Base-by-base conservation (phyloP, 2,113 vertebrate species). In the Oreocharis arfaki region DNA sequence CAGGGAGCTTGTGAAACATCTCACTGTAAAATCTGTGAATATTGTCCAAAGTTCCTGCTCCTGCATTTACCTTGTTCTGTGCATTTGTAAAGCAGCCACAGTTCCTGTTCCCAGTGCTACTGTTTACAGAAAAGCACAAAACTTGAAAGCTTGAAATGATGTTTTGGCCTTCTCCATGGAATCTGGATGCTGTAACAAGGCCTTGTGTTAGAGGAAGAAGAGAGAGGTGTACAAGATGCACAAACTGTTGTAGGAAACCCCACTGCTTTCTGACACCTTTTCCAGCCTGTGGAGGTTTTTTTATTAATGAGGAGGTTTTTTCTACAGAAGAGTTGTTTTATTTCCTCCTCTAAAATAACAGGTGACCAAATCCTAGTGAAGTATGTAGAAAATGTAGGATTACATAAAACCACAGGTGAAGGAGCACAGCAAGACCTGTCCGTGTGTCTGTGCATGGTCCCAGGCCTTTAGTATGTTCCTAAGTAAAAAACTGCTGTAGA, bases 361-460 rank as follows among this genome's bases (percentile, higher is more conserved):
- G 23, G 13, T 42, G 33, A 17, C 37, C 41, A 70, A 57, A 67
- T 61, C 47, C 67, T 67, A 28, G 42, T 35, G 11, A 63, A 46
- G 19, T 16, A 26, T 35, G 13, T 57, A 65, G 39, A 22, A 41
- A 44, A 20, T 24, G 10, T 18, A 60, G 26, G 61, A 55, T 52
- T 56, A 10, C 2, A 1, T 47, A 55, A 41, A 56, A 41, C 6
- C 26, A 44, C 13, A 27, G 27, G 61, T 24, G 11, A 15, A 64
- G 76, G 56, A 35, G 47, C n/a, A 41, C 35, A 79, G 32, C 49
- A 27, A 35, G 68, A 47, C 20, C 35, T 33, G 28, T 18, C 11
- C 1, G 3, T 5, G 11, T 61, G 6, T 56, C 11, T 74, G 12
- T 18, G 16, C 2, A 1, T 8, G 11, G 21, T 42, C 17, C 26